phyloP scores from a whole-genome alignment of 2,113 vertebrate species.

The Plestiodon gilberti region DNA sequence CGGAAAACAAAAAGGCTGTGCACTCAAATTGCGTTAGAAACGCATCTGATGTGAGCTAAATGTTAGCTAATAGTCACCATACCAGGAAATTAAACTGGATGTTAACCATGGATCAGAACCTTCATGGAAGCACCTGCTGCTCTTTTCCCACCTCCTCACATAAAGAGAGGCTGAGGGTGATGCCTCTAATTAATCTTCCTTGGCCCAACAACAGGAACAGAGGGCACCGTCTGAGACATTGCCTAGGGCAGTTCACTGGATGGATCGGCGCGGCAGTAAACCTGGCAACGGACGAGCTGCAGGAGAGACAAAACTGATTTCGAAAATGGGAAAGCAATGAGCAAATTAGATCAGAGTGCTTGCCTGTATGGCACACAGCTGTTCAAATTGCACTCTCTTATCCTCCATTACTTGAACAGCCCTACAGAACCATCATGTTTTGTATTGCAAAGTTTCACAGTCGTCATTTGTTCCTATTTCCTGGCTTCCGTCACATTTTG shows the following conservation, averaged over 20 bases:
- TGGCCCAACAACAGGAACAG: slow-evolving; percentile 33
- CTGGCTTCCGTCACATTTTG: slow-evolving; percentile 5
- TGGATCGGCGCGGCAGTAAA: not conserved
- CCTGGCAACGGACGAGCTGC: not conserved
- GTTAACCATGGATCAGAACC: not conserved
- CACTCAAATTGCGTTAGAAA: not conserved
- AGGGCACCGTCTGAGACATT: not conserved
- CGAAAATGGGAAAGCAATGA: slow-evolving; percentile 7
- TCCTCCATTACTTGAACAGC: not conserved
- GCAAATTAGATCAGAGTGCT: not conserved
- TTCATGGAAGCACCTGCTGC: not conserved
- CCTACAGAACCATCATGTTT: not conserved
- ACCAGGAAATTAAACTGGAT: not conserved
- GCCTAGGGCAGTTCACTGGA: not conserved
- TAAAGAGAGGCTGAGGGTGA: not conserved
- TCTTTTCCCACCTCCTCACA: not conserved
- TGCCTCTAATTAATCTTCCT: slow-evolving; percentile 32
- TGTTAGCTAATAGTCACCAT: slow-evolving; percentile 14
- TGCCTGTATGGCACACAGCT: slow-evolving; percentile 28
- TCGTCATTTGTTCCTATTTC: not conserved
- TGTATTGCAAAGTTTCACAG: not conserved
- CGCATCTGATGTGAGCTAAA: not conserved
- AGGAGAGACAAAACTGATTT: not conserved
- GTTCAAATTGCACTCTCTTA: not conserved
- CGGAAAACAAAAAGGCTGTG: not conserved